A percentile compares a stretch with the other conserved stretches of the same genome.
These are phyloP conservation scores for Drosophila takahashii DNA, from an alignment of 1,140 invertebrate genomes.

Conservation along the genomic window DNA sequence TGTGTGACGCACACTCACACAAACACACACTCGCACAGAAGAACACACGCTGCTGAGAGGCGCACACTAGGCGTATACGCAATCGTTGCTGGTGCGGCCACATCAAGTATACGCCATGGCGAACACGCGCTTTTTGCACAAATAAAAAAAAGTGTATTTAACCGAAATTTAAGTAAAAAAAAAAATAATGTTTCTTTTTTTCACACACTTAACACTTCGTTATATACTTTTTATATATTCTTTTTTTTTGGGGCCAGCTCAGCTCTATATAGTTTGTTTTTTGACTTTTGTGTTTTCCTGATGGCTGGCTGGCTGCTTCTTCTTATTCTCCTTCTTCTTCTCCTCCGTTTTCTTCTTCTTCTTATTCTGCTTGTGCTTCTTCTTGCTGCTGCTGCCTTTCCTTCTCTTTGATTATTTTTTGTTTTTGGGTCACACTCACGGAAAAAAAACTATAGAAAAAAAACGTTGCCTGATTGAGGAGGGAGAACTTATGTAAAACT, in stretches of 20 bases:
- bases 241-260: neutral
- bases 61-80: conserved; percentile 68
- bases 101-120: conserved; percentile 73
- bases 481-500: conserved; percentile 73
- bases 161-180: conserved; percentile 8
- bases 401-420: conserved; percentile 6
- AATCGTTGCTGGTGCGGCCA: conserved; percentile 55
- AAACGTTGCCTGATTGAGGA: conserved; percentile 36
- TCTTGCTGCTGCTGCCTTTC: neutral
- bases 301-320: neutral
- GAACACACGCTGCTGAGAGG: conserved; percentile 12
- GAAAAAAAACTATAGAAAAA: conserved; percentile 47
- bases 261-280: conserved; percentile 8
- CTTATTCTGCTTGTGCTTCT: neutral
- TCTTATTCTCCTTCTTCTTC: neutral
- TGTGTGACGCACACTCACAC: conserved; percentile 57
- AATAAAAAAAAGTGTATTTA: conserved; percentile 21
- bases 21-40: conserved; percentile 22
- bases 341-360: neutral
- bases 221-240: neutral
- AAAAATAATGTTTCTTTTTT: conserved; percentile 16
- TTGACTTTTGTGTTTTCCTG: neutral
- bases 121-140: conserved; percentile 51
- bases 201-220: conserved; percentile 1
- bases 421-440: conserved; percentile 45